These are phyloP conservation scores for Dinocampus coccinellae DNA, from an alignment of 2,888 invertebrate genomes.

Conservation along the genomic window DNA sequence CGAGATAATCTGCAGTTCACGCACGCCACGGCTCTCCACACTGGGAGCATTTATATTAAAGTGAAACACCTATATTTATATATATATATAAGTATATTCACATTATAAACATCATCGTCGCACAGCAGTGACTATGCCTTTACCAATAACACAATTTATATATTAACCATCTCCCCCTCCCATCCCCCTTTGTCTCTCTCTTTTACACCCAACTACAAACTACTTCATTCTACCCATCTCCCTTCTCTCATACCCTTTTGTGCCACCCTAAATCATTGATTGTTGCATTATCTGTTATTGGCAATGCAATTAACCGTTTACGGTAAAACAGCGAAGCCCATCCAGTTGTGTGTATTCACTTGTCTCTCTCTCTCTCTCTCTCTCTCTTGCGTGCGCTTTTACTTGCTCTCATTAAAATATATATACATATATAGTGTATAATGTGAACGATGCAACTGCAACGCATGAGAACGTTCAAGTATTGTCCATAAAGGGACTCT, in stretches of 20 bases:
- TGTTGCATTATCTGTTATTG: constrained; percentile 70
- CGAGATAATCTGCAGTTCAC: constrained; percentile 58
- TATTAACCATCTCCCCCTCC: constrained; percentile 15
- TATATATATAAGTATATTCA: constrained; percentile 1
- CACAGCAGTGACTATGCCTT: constrained; percentile 38
- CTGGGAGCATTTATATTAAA: constrained; percentile 65
- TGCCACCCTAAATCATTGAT: constrained; percentile 66
- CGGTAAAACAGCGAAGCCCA: constrained; percentile 58
- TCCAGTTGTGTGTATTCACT: constrained; percentile 31
- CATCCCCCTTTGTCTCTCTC: constrained; percentile 28
- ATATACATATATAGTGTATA: neutral
- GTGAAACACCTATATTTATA: constrained; percentile 39
- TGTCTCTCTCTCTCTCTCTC: constrained; percentile 26
- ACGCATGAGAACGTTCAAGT: constrained; percentile 5
- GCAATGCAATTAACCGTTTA: constrained; percentile 69
- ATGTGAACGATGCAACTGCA: constrained; percentile 1
- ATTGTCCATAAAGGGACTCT: constrained; percentile 19
- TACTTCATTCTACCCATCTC: too few relatives aligned
- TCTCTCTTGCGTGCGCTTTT: constrained; percentile 23
- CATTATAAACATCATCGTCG: constrained; percentile 52
- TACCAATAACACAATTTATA: constrained; percentile 24
- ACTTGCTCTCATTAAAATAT: neutral
- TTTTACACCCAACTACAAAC: constrained; percentile 26
- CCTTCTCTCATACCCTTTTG: constrained; percentile 19
- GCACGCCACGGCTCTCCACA: constrained; percentile 54